phyloP scores from a whole-genome alignment of 2,113 vertebrate genomes.

The Pampusana beccarii region DNA sequence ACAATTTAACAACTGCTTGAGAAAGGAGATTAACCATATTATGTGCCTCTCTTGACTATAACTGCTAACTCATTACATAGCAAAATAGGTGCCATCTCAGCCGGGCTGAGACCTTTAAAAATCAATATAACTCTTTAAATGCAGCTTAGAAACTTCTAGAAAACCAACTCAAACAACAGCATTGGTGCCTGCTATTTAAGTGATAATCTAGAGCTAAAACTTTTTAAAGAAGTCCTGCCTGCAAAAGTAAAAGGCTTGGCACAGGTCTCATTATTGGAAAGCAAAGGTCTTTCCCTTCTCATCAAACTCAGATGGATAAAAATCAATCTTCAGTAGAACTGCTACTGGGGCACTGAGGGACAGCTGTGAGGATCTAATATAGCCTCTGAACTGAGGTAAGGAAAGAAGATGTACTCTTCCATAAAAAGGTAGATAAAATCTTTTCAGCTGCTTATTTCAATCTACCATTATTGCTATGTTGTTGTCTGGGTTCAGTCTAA shows the following conservation, averaged over 20 bases:
- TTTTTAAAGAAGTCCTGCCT: neutral
- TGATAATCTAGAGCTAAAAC: neutral
- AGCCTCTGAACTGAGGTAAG: neutral
- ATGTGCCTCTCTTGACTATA: neutral
- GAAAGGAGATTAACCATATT: neutral
- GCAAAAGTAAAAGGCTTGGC: neutral
- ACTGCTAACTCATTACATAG: neutral
- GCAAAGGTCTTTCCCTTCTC: slow-evolving; percentile 25
- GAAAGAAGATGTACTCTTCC: neutral
- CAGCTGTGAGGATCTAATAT: neutral
- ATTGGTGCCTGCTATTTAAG: neutral
- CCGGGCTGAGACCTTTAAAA: slow-evolving; percentile 6
- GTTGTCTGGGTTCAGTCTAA: neutral
- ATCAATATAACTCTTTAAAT: neutral
- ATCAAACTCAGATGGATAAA: slow-evolving; percentile 1
- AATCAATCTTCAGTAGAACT: neutral
- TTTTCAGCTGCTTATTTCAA: slow-evolving; percentile 20
- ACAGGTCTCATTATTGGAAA: neutral
- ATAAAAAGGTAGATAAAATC: slow-evolving; percentile 16
- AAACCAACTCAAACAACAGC: neutral
- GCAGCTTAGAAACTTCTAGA: neutral
- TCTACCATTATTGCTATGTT: neutral
- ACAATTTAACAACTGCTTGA: slow-evolving; percentile 23
- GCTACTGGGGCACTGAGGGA: neutral
- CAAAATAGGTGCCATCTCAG: neutral